Evolutionary conservation across 2,888 invertebrate species (phyloP).

Genomic region (Ectemnius cavifrons): DNA sequence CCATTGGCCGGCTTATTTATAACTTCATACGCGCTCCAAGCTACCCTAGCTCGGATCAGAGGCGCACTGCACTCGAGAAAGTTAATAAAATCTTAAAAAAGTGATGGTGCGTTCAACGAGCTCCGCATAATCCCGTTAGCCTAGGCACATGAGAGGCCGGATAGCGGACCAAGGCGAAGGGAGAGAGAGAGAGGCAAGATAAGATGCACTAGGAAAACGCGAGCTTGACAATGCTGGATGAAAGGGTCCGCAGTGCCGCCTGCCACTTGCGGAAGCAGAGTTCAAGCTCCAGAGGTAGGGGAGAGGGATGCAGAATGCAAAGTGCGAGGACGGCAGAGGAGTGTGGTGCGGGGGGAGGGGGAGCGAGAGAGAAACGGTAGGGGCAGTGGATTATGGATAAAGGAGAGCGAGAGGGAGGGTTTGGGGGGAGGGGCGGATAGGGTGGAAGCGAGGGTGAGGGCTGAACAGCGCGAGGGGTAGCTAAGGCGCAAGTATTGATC

Average conservation of each 20-base stretch:
- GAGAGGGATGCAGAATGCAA: neutral
- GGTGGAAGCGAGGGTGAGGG: constrained; percentile 32
- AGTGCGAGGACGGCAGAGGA: constrained; percentile 6
- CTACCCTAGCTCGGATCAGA: too few species aligned
- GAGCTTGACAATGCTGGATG: constrained; percentile 9
- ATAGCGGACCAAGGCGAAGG: neutral
- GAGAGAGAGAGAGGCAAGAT: neutral
- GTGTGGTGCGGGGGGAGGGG: constrained; percentile 13
- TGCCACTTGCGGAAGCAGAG: neutral
- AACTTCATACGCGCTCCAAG: too few species aligned
- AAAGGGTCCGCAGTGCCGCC: neutral
- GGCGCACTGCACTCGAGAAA: neutral
- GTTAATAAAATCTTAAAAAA: constrained; percentile 2
- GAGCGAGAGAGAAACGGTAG: constrained; percentile 23
- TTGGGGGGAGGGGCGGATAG: constrained; percentile 25
- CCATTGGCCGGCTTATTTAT: too few species aligned
- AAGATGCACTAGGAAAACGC: neutral
- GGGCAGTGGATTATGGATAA: constrained; percentile 31
- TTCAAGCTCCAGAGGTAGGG: neutral
- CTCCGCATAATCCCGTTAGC: neutral
- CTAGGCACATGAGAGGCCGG: neutral
- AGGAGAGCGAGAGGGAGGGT: constrained; percentile 17
- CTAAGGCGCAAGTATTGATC: constrained; percentile 76
- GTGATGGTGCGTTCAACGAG: neutral
- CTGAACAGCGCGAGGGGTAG: constrained; percentile 56